These are phyloP conservation scores for Axea sp. DNA, from an alignment of 2,888 invertebrate species.

Conservation along the genomic window DNA sequence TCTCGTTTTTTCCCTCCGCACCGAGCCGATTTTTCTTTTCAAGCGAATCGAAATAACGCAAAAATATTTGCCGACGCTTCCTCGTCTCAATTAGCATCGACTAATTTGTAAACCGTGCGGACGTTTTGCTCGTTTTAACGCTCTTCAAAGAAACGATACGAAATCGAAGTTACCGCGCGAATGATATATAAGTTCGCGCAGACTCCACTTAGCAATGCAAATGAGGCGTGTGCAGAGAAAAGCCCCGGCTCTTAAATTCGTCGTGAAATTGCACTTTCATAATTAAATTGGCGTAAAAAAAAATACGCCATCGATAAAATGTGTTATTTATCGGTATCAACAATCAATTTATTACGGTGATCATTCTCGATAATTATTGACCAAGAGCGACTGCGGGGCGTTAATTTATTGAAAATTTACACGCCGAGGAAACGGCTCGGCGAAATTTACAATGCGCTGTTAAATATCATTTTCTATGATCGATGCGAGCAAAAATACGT, in stretches of 20 bases:
- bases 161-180: conserved; percentile 19
- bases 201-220: conserved; percentile 43
- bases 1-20: not conserved
- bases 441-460: conserved; percentile 18
- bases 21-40: too few species aligned
- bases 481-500: conserved; percentile 5
- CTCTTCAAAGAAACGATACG: not conserved
- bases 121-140: conserved; percentile 20
- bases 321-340: conserved; percentile 22
- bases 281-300: conserved; percentile 30
- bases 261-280: conserved; percentile 40
- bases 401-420: conserved; percentile 38
- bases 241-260: conserved; percentile 38
- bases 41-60: conserved; percentile 5
- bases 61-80: conserved; percentile 19
- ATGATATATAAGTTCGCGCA: conserved; percentile 31
- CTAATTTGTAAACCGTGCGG: conserved; percentile 34
- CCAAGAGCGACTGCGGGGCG: conserved; percentile 11
- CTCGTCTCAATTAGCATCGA: conserved; percentile 33
- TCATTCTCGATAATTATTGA: conserved; percentile 40
- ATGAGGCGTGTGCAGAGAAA: conserved; percentile 23
- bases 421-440: conserved; percentile 1
- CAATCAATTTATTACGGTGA: conserved; percentile 29
- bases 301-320: conserved; percentile 17
- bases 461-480: conserved; percentile 1